Evolutionary conservation across 2,113 vertebrate species (phyloP), one percentile per base, ranked within the genome.

Genomic region (Pangasianodon gigas): DNA sequence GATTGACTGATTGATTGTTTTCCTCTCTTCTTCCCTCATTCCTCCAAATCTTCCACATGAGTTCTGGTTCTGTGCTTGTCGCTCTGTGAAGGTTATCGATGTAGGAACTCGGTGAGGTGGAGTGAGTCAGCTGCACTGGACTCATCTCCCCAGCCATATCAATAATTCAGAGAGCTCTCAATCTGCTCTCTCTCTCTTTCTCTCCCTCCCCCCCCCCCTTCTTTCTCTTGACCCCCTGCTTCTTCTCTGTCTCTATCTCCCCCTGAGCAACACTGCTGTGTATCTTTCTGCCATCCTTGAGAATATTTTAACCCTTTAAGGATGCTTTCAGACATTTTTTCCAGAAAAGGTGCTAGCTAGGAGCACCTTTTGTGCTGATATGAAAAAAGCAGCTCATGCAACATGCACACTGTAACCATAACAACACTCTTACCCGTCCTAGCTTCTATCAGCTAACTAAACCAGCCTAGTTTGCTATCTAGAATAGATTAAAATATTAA

Each of bases 101-200:
- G 60, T 26, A 46, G 14, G 51, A 89, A 85, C 69, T 80, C 44
- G 18, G 56, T 24, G 69, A 54, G 69, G 85, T 56, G 69, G 56
- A 62, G 69, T 60, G 54, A 62, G 71, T 85, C 82, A 79, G 88
- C 88, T 67, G 41, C 44, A 24, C 81, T 77, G 88, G 71, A 62
- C 69, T 84, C 52, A 37, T 88, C 58, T 81, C 87, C 74, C 65
- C 58, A 69, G 6, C 69, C 46, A 26, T 69, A 84, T 89, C 88
- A 89, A 84, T 75, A 85, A 89, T 89, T 89, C 37, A 89, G 54
- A 77, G 88, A 77, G 51, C 85, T 87, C 69, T 67, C 87, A 67
- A 60, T 88, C 77, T 37, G 24, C 51, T 86, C 65, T 3, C 32
- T 44, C 60, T 69, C 51, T 41, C 52, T 48, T 29, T 32, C 26